These are phyloP conservation scores for Notoglanidium macrostoma DNA, from an alignment of 2,797 vertebrate genomes.

Conservation along the genomic window DNA sequence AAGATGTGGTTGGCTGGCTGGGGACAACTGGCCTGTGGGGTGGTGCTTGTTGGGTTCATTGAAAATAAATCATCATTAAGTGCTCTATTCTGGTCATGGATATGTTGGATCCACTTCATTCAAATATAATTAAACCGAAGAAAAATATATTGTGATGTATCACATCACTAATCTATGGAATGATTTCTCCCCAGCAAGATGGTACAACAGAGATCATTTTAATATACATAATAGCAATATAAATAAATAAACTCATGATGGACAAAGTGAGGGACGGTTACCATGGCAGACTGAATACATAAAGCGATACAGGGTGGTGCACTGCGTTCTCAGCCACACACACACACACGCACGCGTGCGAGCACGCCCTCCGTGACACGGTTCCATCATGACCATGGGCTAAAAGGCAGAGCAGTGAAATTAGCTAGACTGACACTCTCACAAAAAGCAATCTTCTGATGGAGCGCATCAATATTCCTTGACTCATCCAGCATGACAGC, in stretches of 20 bases:
- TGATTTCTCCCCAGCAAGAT: not conserved
- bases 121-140: not conserved
- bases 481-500: constrained; percentile 58
- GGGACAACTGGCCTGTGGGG: not conserved
- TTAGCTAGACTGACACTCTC: constrained; percentile 59
- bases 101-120: not conserved
- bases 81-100: not conserved
- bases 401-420: constrained; percentile 66
- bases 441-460: constrained; percentile 64
- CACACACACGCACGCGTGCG: not conserved
- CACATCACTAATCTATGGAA: not conserved
- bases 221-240: not conserved
- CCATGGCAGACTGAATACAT: constrained; percentile 48
- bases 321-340: not conserved
- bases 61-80: not conserved
- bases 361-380: constrained; percentile 16
- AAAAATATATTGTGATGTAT: not conserved
- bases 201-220: not conserved
- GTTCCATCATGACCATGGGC: constrained; percentile 54
- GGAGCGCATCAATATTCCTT: constrained; percentile 64
- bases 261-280: constrained; percentile 42
- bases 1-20: not conserved
- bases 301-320: constrained; percentile 49
- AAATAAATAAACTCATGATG: not conserved
- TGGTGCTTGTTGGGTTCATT: not conserved